A percentile compares a stretch with the other conserved stretches of the same genome.
These are phyloP conservation scores for Sorex araneus DNA, from an alignment of 2,113 vertebrate species.

Conservation along the genomic window DNA sequence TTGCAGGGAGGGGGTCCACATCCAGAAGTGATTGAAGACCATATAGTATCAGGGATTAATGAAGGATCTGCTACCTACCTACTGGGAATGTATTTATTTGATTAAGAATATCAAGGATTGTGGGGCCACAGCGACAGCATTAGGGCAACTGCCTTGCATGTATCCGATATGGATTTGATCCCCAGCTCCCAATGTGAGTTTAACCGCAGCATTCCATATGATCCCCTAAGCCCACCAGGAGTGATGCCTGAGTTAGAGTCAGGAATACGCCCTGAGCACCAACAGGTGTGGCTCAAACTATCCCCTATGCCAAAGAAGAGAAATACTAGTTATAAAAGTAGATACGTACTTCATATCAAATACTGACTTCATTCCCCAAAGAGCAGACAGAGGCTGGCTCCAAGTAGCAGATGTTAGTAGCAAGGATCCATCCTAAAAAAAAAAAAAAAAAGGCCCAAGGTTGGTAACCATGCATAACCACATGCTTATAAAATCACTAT, in stretches of 20 bases:
- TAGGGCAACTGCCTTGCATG: not conserved
- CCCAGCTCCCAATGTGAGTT: no score
- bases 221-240: no score
- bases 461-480: not conserved
- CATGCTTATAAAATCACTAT: not conserved
- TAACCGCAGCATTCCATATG: no score
- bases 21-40: no score
- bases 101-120: constrained; percentile 28
- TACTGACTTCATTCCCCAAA: constrained; percentile 99
- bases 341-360: constrained; percentile 99
- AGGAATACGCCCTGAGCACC: no score
- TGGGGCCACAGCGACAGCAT: not conserved
- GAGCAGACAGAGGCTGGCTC: constrained; percentile 97
- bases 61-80: not conserved
- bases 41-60: not conserved
- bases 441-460: not conserved
- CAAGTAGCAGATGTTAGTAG: constrained; percentile 97
- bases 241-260: no score
- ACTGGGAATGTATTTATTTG: not conserved
- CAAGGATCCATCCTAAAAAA: constrained; percentile 96
- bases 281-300: no score
- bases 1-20: no score
- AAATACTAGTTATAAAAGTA: constrained; percentile 24
- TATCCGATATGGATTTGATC: no score
- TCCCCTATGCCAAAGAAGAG: constrained; percentile 1